phyloP scores from a whole-genome alignment of 1,140 invertebrate genomes.

The Thaumetopoea pityocampa region DNA sequence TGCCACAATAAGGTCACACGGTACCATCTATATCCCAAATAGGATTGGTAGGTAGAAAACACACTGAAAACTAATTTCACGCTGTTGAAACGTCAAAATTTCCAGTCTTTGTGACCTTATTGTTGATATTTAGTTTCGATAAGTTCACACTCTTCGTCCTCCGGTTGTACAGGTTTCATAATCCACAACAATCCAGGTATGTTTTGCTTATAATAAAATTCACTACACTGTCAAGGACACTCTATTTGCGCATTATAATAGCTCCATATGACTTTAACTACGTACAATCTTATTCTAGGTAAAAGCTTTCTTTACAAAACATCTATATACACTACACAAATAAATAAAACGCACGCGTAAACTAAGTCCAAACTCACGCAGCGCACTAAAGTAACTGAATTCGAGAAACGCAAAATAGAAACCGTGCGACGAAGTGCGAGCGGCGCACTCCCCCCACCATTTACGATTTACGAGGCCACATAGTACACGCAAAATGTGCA shows the following conservation, averaged over 20 bases:
- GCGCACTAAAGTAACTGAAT: slow-evolving; percentile 66
- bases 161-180: slow-evolving; percentile 28
- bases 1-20: slow-evolving; percentile 12
- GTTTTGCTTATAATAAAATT: slow-evolving; percentile 33
- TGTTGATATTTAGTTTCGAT: slow-evolving; percentile 29
- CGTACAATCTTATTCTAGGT: too few species aligned
- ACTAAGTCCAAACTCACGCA: slow-evolving; percentile 45
- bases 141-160: slow-evolving; percentile 56
- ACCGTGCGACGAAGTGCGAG: slow-evolving; percentile 59
- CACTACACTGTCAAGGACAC: slow-evolving; percentile 51
- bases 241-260: slow-evolving; percentile 41
- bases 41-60: slow-evolving; percentile 24
- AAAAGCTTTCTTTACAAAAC: slow-evolving; percentile 45
- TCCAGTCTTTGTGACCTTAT: slow-evolving; percentile 29
- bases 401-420: slow-evolving; percentile 74
- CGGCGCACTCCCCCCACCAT: slow-evolving; percentile 61
- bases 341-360: slow-evolving; percentile 58
- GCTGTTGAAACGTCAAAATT: slow-evolving; percentile 55
- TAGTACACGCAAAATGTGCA: slow-evolving; percentile 45
- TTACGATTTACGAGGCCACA: slow-evolving; percentile 68
- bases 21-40: slow-evolving; percentile 31
- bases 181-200: slow-evolving; percentile 41
- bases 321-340: slow-evolving; percentile 47
- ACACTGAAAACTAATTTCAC: slow-evolving; percentile 50
- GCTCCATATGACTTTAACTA: too few species aligned